Conservation (phyloP, 2,113 vertebrate species). For the Sigmodon hispidus region DNA sequence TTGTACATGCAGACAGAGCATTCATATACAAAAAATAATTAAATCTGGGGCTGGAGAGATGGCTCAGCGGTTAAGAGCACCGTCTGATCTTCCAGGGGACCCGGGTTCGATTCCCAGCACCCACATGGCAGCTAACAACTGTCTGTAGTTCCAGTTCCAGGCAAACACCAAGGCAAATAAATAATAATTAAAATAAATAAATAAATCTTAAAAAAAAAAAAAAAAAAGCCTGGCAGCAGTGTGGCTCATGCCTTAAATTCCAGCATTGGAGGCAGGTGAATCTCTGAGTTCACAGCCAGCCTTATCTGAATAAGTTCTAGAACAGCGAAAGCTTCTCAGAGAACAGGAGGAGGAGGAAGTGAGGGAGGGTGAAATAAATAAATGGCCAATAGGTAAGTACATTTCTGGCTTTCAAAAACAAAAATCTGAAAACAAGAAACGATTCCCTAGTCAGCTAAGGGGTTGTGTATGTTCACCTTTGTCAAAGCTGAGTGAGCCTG, state of each 20-base stretch:
- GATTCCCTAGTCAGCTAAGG: too few species aligned
- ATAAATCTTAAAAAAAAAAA: background rate
- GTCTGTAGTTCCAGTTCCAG: background rate
- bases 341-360: background rate
- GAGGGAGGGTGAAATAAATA: background rate
- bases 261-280: background rate
- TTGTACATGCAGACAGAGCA: too few species aligned
- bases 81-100: background rate
- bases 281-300: background rate
- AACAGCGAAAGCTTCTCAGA: background rate
- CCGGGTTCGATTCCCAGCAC: background rate
- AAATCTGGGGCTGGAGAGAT: background rate
- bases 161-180: too few species aligned
- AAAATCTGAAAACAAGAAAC: background rate
- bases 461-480: background rate
- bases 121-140: background rate
- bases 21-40: too few species aligned
- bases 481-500: background rate
- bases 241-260: background rate
- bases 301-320: background rate
- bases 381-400: background rate
- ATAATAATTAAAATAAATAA: too few species aligned
- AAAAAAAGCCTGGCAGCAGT: background rate
- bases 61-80: background rate
- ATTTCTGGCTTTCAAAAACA: background rate